A percentile compares a stretch with the other conserved stretches of the same genome.
Evolutionary conservation across 2,888 invertebrate genomes (phyloP).

Genomic region (Orgyia antiqua): DNA sequence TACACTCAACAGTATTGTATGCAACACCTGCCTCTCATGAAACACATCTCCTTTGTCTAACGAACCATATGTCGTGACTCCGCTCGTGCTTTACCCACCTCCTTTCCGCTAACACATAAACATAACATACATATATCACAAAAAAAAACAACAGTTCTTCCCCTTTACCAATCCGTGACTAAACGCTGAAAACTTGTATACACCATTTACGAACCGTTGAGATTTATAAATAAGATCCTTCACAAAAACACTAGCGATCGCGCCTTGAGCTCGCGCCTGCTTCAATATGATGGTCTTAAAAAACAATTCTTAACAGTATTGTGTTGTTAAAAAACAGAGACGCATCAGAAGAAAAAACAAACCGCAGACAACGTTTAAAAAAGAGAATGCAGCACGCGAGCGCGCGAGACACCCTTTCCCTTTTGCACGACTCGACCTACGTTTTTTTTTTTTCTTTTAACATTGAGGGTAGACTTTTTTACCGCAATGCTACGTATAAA

Average conservation of each 20-base stretch:
- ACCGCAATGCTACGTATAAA: constrained; percentile 71
- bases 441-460: constrained; percentile 61
- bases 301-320: constrained; percentile 70
- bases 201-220: constrained; percentile 56
- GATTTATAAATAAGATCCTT: constrained; percentile 68
- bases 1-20: constrained; percentile 14
- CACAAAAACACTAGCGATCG: constrained; percentile 58
- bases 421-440: constrained; percentile 74
- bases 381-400: constrained; percentile 76
- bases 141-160: constrained; percentile 51
- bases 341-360: constrained; percentile 70
- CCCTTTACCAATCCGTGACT: constrained; percentile 66
- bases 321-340: constrained; percentile 76
- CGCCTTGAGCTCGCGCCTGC: constrained; percentile 59
- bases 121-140: constrained; percentile 33
- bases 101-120: constrained; percentile 42
- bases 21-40: constrained; percentile 46
- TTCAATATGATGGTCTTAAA: constrained; percentile 72
- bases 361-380: constrained; percentile 73
- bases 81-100: constrained; percentile 49
- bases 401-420: constrained; percentile 72
- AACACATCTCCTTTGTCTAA: constrained; percentile 50
- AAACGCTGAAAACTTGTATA: constrained; percentile 57
- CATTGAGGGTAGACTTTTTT: constrained; percentile 69
- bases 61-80: constrained; percentile 60